Evolutionary conservation across 1,140 invertebrate species (phyloP), one percentile per base, ranked within the genome.

Genomic region (Cyclargus thomasi): DNA sequence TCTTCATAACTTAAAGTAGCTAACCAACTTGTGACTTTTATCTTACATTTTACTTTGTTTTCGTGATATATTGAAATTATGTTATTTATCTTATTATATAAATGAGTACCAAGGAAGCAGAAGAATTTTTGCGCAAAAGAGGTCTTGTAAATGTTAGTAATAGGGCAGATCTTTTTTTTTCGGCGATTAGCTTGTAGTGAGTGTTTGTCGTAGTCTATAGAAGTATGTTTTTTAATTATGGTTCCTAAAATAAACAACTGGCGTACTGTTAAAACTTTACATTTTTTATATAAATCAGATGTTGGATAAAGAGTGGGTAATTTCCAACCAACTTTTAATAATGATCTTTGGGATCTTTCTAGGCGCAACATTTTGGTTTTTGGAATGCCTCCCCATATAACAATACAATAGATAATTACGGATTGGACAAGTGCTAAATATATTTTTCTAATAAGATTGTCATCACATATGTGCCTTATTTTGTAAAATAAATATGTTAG

Each of bases 161-260:
- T 57, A 57, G 55, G 55, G 55, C 55, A 57, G 10, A 57, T 57
- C 55, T 57, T 57, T n/a, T 17, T 14, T 57, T 57, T 57, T 57
- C 55, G 55, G 11, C 55, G 55, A 57, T 39, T 8, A 8, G 1
- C 11, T 11, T 11, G 36, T 62, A 22, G 11, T 5, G 21, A 21
- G 18, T 62, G 57, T 62, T 14, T 39, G 11, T 62, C 57, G 18
- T 62, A 62, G 57, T 62, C 18, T 62, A 62, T 7, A 21, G 57
- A 62, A 3, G 57, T 62, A 21, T 62, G 57, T 62, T 62, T 20
- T 62, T 62, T 62, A 62, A 62, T 62, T 62, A 62, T 62, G 16
- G 55, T 57, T 57, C 55, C 55, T 57, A 57, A 57, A 57, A 57
- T 57, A 57, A 57, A 57, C 55, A 57, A 20, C 55, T 57, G 55